Evolutionary conservation across 1,140 invertebrate species (phyloP), one percentile per base, ranked within the genome.

Genomic region (Colletes gigas): DNA sequence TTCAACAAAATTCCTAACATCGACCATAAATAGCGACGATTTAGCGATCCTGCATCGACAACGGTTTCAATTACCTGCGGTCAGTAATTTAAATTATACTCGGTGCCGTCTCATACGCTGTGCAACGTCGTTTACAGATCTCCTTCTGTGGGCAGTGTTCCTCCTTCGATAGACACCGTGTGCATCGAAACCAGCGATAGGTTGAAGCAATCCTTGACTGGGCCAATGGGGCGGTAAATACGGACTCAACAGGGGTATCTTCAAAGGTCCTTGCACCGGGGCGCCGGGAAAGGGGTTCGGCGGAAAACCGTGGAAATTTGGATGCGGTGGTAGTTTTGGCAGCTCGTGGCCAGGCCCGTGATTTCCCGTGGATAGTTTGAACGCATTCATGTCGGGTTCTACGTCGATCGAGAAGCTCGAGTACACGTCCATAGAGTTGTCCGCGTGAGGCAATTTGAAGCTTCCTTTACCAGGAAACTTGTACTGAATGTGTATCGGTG

Each of bases 231-330:
- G 54, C 6, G 62, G 12, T 14, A 59, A 10, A 54, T 47, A 52
- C 21, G 84, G 47, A 39, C 47, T 80, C 39, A 86, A 9, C 44
- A 88, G 15, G 0, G 83, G 84, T 39, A 83, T 80, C 41, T 75
- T 88, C 54, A 86, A 6, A 1, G 87, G 82, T 9, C 30, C 82
- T 30, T 77, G 59, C 50, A 75, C 62, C 17, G 54, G 39, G 3
- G 19, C 15, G 30, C 55, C 41, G 4, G 30, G 7, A 50, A 57
- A 71, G 63, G 75, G 8, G 15, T n/a, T 54, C 9, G 47, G 47
- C 2, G 55, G 47, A 0, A 70, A 1, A 8, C 30, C 68, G 4
- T 82, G 79, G 10, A 88, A 15, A 21, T 76, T 81, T 0, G 8
- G 6, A 0, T 73, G 50, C 5, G 76, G 19, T 6, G 75, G 75